phyloP scores from a whole-genome alignment of 2,797 vertebrate species.

The Amblyraja radiata region DNA sequence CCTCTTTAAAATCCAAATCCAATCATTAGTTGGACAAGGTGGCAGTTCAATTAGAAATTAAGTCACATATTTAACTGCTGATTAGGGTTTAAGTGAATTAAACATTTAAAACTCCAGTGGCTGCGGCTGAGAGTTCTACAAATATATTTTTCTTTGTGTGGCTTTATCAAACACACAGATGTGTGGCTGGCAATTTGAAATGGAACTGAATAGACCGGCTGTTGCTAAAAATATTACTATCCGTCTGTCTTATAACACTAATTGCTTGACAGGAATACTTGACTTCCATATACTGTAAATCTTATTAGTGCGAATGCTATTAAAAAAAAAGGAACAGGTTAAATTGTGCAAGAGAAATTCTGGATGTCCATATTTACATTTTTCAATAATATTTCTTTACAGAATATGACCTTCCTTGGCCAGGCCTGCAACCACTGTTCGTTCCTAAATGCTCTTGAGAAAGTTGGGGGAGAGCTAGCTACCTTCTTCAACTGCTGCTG shows the following conservation, averaged over 20 bases:
- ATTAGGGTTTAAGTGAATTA: constrained; percentile 21
- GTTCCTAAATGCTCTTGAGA: too few relatives aligned
- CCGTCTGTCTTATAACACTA: neutral
- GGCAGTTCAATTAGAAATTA: constrained; percentile 30
- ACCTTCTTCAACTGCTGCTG: too few relatives aligned
- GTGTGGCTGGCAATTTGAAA: neutral
- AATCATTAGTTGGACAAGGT: constrained; percentile 1
- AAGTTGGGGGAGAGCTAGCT: too few relatives aligned
- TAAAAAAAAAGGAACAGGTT: neutral
- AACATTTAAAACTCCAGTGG: constrained; percentile 29
- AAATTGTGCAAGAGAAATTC: neutral
- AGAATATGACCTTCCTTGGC: too few relatives aligned
- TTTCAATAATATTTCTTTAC: too few relatives aligned
- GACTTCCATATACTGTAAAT: neutral
- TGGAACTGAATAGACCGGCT: neutral
- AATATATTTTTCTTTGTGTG: neutral
- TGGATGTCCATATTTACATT: neutral
- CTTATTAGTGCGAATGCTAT: neutral
- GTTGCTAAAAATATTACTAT: neutral
- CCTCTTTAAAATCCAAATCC: neutral
- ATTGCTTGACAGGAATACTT: neutral
- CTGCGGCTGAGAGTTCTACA: neutral
- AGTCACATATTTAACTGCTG: constrained; percentile 31
- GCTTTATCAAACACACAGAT: neutral
- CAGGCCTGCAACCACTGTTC: too few relatives aligned